Evolutionary conservation across 2,888 invertebrate genomes (phyloP), one percentile per base, ranked within the genome.

Genomic region (Agelastica alni): DNA sequence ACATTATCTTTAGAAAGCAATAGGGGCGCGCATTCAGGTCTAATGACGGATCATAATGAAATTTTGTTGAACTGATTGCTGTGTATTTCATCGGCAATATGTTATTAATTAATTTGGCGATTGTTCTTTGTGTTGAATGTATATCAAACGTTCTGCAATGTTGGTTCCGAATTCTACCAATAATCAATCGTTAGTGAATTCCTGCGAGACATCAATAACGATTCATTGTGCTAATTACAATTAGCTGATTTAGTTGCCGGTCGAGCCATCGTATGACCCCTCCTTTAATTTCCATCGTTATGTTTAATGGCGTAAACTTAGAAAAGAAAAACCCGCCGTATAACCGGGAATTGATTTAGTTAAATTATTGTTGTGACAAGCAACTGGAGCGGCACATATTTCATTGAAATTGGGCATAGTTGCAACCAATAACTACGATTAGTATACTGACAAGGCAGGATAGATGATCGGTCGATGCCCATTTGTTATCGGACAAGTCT

Each of bases 371-470:
- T 74, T 74, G 71, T 74, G 74, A 73, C 74, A 70, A 68, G 70
- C 70, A 65, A 61, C 58, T 59, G 64, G 69, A 63, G 64, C 67
- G 69, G 62, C 69, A 66, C 73, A 75, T 75, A 75, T 75, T 74
- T 75, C 74, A 74, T 69, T 64, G 67, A 63, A 69, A 75, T 75
- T 75, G 73, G 74, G 68, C 75, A 75, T 75, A 75, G 74, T 75
- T 75, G 73, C 71, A 68, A 71, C 74, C 75, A 75, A 75, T 75
- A 75, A 75, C 74, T 74, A 71, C 73, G 74, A 75, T 75, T 75
- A 75, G 72, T 68, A 68, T 70, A 74, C 69, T 73, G 72, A 73
- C 74, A 74, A 73, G 72, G 68, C 70, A 70, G 73, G 71, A 74
- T 74, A 71, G 73, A 74, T 72, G 70, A 66, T 66, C 70, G 66